Evolutionary conservation across 2,113 vertebrate genomes (phyloP), one percentile per base, ranked within the genome.

Genomic region (Xyliphius kryptos): DNA sequence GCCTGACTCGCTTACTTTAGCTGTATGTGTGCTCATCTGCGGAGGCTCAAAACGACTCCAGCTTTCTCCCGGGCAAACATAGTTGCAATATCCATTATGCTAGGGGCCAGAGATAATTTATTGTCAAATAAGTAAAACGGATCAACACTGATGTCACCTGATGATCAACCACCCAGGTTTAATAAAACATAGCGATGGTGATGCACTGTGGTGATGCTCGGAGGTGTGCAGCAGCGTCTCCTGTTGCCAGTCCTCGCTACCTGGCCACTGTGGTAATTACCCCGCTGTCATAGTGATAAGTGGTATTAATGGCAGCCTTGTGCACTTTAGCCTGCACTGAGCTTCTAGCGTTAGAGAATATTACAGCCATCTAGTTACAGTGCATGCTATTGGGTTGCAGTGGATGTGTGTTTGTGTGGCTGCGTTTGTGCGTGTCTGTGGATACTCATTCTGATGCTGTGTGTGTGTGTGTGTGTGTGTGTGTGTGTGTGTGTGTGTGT

Each of bases 231-330:
- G 79, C 67, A 32, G 79, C 67, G 81, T 51, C 49, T 59, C 55
- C 21, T 41, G 41, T 62, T 17, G 32, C 83, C 75, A 83, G 85
- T 83, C 88, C 85, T 85, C 82, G 86, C 86, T 88, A 89, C 89
- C 89, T 88, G 85, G 85, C 83, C 82, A 63, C 81, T 81, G 78
- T 85, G 87, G 88, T 92, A 92, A 93, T 92, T 92, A 92, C 87
- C 72, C 85, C 87, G 87, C 90, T 92, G 91, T 92, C 91, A 91
- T 84, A 80, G 83, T 87, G 88, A 91, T 91, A 92, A 93, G 91
- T 92, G 89, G 91, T 90, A 92, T 91, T 92, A 92, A 92, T 91
- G 91, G 90, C 82, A 84, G 88, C 82, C 84, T 83, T 80, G 85
- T 91, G 91, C 89, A 90, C 90, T 91, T 87, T 85, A 88, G 87